A percentile compares a stretch with the other conserved stretches of the same genome.
Conservation (phyloP, 92 coral and sea anemone species). For the Metridium senile region DNA sequence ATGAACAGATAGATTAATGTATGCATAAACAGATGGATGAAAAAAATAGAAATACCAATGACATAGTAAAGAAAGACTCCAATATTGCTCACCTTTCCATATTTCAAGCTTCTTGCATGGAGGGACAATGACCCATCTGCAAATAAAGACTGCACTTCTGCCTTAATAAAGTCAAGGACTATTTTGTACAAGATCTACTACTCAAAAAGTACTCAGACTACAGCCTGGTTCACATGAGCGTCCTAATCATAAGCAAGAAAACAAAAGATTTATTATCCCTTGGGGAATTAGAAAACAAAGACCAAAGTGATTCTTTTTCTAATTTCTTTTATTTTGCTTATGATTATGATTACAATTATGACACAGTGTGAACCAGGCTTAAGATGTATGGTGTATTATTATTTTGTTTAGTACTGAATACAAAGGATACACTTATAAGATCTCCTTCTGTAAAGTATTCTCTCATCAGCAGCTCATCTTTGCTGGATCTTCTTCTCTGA, state of each 20-base stretch:
- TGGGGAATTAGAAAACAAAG: too few relatives aligned
- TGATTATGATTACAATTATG: too few relatives aligned
- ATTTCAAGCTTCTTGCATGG: conserved; percentile 95
- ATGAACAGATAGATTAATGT: background rate
- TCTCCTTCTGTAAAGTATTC: conserved; percentile 95
- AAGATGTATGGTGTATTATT: too few relatives aligned
- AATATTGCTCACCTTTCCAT: conserved; percentile 82
- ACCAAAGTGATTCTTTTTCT: too few relatives aligned
- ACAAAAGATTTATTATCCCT: too few relatives aligned
- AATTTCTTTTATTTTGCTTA: too few relatives aligned
- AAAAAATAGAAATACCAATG: background rate
- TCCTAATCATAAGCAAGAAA: too few relatives aligned
- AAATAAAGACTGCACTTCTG: conserved; percentile 95
- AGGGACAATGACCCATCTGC: conserved; percentile 91
- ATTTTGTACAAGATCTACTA: background rate
- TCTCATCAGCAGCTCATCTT: conserved; percentile 97
- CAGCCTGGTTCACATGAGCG: too few relatives aligned
- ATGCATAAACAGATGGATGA: background rate
- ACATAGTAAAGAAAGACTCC: background rate
- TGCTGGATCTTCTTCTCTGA: conserved; percentile 93
- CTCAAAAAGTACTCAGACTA: too few relatives aligned
- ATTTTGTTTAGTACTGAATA: too few relatives aligned
- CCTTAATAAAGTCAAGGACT: conserved; percentile 65
- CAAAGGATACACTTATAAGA: conserved; percentile 96
- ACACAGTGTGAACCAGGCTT: too few relatives aligned